Percentiles rank a stretch among this genome's conserved stretches.
Conservation (phyloP, 2,113 vertebrate species). For the Balaeniceps rex region DNA sequence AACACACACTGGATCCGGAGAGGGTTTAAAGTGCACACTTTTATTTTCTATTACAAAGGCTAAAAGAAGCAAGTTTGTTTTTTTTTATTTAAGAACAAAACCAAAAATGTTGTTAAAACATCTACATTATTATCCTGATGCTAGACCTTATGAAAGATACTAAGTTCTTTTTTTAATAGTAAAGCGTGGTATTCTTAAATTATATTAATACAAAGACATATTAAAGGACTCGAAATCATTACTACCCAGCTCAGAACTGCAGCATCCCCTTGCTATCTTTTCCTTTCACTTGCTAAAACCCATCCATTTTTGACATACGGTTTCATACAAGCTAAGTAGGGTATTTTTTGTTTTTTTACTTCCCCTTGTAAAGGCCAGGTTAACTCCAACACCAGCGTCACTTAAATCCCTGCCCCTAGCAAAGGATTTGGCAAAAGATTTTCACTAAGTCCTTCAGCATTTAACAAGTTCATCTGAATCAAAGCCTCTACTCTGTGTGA, state of each 20-base stretch:
- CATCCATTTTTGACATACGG: slow-evolving; percentile 23
- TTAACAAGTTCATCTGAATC: neutral
- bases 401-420: neutral
- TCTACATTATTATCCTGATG: slow-evolving; percentile 81
- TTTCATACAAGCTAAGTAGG: slow-evolving; percentile 38
- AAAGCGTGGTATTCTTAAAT: slow-evolving; percentile 84
- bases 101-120: slow-evolving; percentile 78
- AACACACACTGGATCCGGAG: slow-evolving; percentile 1
- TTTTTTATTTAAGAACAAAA: slow-evolving; percentile 78
- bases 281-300: neutral
- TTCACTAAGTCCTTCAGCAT: neutral
- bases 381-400: neutral
- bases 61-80: slow-evolving; percentile 73
- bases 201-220: slow-evolving; percentile 79
- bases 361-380: neutral
- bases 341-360: neutral
- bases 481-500: neutral
- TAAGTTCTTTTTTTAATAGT: slow-evolving; percentile 79
- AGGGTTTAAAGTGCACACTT: slow-evolving; percentile 73
- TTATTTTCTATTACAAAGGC: slow-evolving; percentile 80
- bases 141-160: slow-evolving; percentile 78
- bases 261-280: slow-evolving; percentile 48
- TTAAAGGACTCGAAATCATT: slow-evolving; percentile 73
- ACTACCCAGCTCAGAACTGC: slow-evolving; percentile 70
- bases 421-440: neutral